phyloP scores from a whole-genome alignment of 2,888 invertebrate species.

The Macaria liturata region DNA sequence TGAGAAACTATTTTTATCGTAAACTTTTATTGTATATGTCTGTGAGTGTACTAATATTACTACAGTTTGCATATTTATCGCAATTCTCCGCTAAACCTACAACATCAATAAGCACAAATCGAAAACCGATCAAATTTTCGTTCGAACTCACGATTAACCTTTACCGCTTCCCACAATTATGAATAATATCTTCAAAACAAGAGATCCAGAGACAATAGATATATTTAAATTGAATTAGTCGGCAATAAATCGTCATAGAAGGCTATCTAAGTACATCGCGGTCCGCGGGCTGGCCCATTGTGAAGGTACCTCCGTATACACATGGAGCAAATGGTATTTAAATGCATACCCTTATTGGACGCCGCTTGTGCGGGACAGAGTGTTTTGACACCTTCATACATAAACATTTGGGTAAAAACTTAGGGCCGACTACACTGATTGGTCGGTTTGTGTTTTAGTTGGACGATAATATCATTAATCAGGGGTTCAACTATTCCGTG shows the following conservation, averaged over 20 bases:
- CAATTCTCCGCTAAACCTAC: conserved; percentile 23
- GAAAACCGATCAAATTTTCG: conserved; percentile 45
- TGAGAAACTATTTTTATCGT: too few relatives aligned
- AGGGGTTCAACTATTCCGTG: too few relatives aligned
- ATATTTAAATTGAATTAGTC: conserved; percentile 78
- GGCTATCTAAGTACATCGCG: conserved; percentile 75
- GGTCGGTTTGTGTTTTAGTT: neutral
- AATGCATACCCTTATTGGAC: conserved; percentile 72
- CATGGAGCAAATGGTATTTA: conserved; percentile 65
- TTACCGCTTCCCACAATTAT: conserved; percentile 51
- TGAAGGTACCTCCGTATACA: conserved; percentile 31
- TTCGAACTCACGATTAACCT: conserved; percentile 53
- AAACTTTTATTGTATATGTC: too few relatives aligned
- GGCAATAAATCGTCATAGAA: conserved; percentile 79
- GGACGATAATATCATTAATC: neutral
- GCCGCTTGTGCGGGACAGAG: conserved; percentile 66
- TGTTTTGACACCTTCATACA: conserved; percentile 80
- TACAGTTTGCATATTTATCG: neutral
- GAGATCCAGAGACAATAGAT: conserved; percentile 55
- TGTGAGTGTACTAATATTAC: too few relatives aligned
- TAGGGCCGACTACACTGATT: conserved; percentile 14
- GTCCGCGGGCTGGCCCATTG: conserved; percentile 57
- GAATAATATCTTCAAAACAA: conserved; percentile 32
- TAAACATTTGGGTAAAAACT: conserved; percentile 67
- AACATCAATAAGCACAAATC: conserved; percentile 51